Conservation (phyloP, 2,888 invertebrate species). For the Polylopha cassiicola region DNA sequence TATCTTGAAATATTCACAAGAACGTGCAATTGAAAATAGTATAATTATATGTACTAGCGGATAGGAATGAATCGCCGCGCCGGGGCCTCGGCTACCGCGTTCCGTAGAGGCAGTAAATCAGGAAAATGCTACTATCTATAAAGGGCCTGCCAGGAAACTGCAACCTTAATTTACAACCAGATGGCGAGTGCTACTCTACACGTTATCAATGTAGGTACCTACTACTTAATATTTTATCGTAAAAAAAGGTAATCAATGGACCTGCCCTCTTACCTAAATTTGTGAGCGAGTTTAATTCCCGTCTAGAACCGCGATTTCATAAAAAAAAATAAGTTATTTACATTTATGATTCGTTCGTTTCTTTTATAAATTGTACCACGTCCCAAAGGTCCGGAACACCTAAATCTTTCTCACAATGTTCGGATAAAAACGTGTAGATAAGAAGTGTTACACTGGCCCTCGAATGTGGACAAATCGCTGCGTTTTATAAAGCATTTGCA, state of each 20-base stretch:
- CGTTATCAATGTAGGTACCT: no score
- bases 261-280: no score
- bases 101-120: constrained; percentile 20
- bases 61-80: no score
- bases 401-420: constrained; percentile 48
- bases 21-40: no score
- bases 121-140: constrained; percentile 25
- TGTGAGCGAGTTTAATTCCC: no score
- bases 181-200: no score
- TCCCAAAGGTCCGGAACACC: constrained; percentile 37
- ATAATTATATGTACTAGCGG: no score
- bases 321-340: constrained; percentile 15
- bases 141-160: constrained; percentile 19
- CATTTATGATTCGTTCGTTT: constrained; percentile 4
- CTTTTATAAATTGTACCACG: constrained; percentile 22
- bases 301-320: no score
- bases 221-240: no score
- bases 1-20: no score
- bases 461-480: constrained; percentile 22
- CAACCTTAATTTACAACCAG: neutral
- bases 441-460: constrained; percentile 40
- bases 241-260: no score
- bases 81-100: constrained; percentile 15
- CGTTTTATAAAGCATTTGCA: constrained; percentile 22
- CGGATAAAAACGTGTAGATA: constrained; percentile 47